A percentile compares a stretch with the other conserved stretches of the same genome.
These are phyloP conservation scores for Halcyon smyrnensis DNA, from an alignment of 2,797 vertebrate species.

Conservation along the genomic window DNA sequence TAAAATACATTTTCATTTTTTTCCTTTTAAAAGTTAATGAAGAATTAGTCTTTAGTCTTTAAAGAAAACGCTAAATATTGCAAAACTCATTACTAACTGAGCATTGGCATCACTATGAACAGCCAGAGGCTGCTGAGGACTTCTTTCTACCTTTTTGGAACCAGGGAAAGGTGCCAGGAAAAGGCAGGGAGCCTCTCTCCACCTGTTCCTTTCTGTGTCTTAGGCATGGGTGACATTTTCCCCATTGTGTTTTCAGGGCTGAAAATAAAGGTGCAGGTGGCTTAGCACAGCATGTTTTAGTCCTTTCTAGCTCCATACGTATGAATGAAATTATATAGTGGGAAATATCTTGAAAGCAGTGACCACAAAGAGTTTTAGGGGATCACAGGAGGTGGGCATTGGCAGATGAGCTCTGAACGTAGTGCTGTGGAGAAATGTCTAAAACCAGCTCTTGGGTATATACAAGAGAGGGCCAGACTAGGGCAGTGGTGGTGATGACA, in stretches of 20 bases:
- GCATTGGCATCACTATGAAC: not conserved
- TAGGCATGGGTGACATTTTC: not conserved
- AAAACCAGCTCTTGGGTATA: not conserved
- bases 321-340: not conserved
- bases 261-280: not conserved
- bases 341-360: not conserved
- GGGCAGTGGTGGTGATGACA: not conserved
- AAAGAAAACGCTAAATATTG: constrained; percentile 12
- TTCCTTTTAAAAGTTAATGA: constrained; percentile 1
- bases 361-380: not conserved
- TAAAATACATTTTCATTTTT: not conserved
- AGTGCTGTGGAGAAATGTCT: not conserved
- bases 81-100: not conserved
- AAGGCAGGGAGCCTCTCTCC: not conserved
- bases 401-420: not conserved
- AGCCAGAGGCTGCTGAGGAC: not conserved
- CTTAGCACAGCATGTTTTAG: not conserved
- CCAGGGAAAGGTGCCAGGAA: not conserved
- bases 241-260: not conserved
- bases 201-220: not conserved
- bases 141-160: not conserved
- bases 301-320: not conserved
- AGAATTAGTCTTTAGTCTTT: not conserved
- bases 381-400: not conserved
- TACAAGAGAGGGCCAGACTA: not conserved